A percentile compares a stretch with the other conserved stretches of the same genome.
phyloP scores from a whole-genome alignment of 2,113 vertebrate genomes.

The Abramis brama region DNA sequence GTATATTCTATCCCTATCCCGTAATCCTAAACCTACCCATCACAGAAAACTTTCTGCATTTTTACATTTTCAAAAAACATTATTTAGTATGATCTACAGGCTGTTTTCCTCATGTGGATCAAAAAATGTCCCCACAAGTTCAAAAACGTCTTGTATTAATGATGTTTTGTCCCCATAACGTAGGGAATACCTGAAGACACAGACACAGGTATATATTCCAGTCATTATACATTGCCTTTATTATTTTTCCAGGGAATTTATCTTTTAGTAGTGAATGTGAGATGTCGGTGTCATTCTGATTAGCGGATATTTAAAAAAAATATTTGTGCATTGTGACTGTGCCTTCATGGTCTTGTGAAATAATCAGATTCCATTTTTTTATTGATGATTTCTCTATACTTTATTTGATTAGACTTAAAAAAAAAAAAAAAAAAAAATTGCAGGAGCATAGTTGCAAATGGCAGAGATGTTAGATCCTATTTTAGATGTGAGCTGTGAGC shows the following conservation, averaged over 20 bases:
- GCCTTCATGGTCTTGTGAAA: slow-evolving; percentile 12
- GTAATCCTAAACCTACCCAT: no score
- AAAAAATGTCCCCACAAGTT: no score
- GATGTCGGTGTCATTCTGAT: slow-evolving; percentile 10
- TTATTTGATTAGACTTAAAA: neutral
- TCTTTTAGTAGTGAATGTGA: neutral
- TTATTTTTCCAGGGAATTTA: neutral
- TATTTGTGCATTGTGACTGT: slow-evolving; percentile 14
- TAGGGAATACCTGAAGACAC: no score
- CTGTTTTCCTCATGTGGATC: no score
- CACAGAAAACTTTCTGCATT: no score
- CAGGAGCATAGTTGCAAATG: neutral
- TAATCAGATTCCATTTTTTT: slow-evolving; percentile 27
- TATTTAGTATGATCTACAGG: no score
- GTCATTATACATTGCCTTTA: neutral
- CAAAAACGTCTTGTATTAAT: no score
- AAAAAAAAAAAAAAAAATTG: no score
- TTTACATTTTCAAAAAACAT: no score
- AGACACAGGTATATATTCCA: neutral
- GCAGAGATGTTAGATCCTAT: slow-evolving; percentile 35
- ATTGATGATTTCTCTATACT: slow-evolving; percentile 5
- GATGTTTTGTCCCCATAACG: no score
- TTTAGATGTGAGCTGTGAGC: slow-evolving; percentile 31
- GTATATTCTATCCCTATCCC: no score
- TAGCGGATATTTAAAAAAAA: neutral